Conservation (phyloP, 2,888 invertebrate species). For the Acronicta leporina region DNA sequence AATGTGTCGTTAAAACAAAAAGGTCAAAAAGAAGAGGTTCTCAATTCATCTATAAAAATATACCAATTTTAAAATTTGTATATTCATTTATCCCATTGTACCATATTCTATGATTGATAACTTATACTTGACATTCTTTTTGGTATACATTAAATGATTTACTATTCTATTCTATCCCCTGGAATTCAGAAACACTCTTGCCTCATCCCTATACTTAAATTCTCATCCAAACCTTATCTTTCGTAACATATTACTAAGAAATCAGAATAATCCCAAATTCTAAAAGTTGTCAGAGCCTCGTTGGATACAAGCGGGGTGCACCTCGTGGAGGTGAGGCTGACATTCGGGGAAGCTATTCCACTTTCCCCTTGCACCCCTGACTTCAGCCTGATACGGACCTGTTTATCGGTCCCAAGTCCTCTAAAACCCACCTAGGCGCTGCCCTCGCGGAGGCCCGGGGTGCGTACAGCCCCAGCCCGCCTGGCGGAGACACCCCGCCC, state of each 20-base stretch:
- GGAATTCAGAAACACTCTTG: too few relatives aligned
- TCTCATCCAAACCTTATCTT: background rate
- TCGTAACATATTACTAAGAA: background rate
- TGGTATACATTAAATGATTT: too few relatives aligned
- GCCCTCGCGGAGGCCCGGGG: conserved; percentile 79
- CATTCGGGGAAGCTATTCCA: background rate
- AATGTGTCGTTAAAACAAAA: too few relatives aligned
- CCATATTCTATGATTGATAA: too few relatives aligned
- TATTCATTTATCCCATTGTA: too few relatives aligned
- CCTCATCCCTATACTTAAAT: too few relatives aligned
- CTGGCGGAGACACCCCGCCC: conserved; percentile 80
- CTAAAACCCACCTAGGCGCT: conserved; percentile 67
- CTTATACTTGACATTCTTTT: too few relatives aligned
- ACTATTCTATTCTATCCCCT: too few relatives aligned
- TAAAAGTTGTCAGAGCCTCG: conserved; percentile 22
- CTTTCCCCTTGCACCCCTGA: conserved; percentile 12
- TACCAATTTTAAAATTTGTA: too few relatives aligned
- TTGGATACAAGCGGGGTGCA: conserved; percentile 15
- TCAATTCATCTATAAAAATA: too few relatives aligned
- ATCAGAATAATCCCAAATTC: background rate
- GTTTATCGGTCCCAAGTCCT: conserved; percentile 43
- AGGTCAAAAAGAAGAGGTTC: too few relatives aligned
- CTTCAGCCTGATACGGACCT: conserved; percentile 37
- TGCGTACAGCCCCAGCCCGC: conserved; percentile 82
- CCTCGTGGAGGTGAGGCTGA: conserved; percentile 19